A percentile compares a stretch with the other conserved stretches of the same genome.
Conservation (phyloP, 1,140 invertebrate species). For the Procambarus virginalis region DNA sequence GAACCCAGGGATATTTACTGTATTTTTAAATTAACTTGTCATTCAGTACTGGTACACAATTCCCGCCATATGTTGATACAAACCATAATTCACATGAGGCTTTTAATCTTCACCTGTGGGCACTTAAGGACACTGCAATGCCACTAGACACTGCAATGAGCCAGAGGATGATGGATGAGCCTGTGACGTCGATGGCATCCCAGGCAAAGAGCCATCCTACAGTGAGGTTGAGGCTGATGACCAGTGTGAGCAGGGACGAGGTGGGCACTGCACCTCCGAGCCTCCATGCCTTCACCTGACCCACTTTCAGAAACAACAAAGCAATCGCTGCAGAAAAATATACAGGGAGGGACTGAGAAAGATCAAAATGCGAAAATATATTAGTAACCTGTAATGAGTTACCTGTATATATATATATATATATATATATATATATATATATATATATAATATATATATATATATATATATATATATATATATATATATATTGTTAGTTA, state of each 20-base stretch:
- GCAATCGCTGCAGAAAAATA: constrained; percentile 3
- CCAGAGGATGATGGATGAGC: neutral
- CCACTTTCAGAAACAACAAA: constrained; percentile 12
- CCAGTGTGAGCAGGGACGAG: constrained; percentile 16
- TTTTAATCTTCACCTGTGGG: neutral
- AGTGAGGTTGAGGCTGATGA: constrained; percentile 23
- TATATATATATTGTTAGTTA: too few relatives aligned
- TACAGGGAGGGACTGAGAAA: neutral
- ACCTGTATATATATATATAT: too few relatives aligned
- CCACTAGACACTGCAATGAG: neutral
- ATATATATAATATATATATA: too few relatives aligned
- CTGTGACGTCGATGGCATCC: constrained; percentile 16
- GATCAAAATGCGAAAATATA: too few relatives aligned
- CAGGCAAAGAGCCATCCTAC: constrained; percentile 43
- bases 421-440: too few relatives aligned
- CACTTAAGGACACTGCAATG: constrained; percentile 9
- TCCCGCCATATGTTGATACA: neutral
- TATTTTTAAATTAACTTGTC: neutral
- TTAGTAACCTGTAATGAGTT: too few relatives aligned
- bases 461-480: too few relatives aligned
- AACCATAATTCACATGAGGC: neutral
- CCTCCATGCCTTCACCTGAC: constrained; percentile 1
- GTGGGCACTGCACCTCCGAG: constrained; percentile 3
- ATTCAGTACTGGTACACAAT: neutral
- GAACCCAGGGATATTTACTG: neutral